Evolutionary conservation across 2,113 vertebrate genomes (phyloP), one percentile per base, ranked within the genome.

Genomic region (Cettia cetti): DNA sequence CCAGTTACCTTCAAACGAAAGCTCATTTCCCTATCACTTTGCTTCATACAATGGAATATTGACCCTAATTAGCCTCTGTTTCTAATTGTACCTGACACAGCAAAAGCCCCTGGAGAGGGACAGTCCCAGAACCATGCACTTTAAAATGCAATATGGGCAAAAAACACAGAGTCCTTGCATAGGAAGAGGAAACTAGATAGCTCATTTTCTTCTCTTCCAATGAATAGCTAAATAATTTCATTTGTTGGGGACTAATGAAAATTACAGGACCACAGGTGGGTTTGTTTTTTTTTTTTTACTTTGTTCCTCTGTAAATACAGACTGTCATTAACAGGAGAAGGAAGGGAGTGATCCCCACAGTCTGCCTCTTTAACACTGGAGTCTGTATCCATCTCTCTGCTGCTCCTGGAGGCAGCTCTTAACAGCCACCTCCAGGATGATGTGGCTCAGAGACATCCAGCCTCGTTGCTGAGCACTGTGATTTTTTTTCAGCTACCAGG

Each of bases 351-450:
- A 90, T 91, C 50, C 56, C 65, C 71, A 75, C 42, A 83, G 65
- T 54, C 63, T 86, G 76, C 52, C 47, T 76, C 74, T 91, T 84
- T 78, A 74, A 83, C 82, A 53, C 52, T 30, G 31, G 22, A 69
- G 47, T 42, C 69, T 69, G 71, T 20, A n/a, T 84, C 90, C 68
- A 33, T 90, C 33, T 18, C 90, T 63, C 79, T 89, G 75, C 96
- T 97, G 96, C 98, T 97, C 95, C 95, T 95, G 95, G 71, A 96
- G 91, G 95, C 97, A 95, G 97, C 82, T 92, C 89, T 84, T 39
- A 74, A 63, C 75, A 79, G 82, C 72, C 74, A 76, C 50, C 63
- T 57, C 77, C 88, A 64, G 53, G 8, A 52, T 89, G 63, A 84
- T 89, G 90, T 52, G 92, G 64, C 91, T 97, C 94, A 91, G 85